A percentile compares a stretch with the other conserved stretches of the same genome.
phyloP scores from a whole-genome alignment of 1,140 invertebrate genomes.

The Aricia agestis region DNA sequence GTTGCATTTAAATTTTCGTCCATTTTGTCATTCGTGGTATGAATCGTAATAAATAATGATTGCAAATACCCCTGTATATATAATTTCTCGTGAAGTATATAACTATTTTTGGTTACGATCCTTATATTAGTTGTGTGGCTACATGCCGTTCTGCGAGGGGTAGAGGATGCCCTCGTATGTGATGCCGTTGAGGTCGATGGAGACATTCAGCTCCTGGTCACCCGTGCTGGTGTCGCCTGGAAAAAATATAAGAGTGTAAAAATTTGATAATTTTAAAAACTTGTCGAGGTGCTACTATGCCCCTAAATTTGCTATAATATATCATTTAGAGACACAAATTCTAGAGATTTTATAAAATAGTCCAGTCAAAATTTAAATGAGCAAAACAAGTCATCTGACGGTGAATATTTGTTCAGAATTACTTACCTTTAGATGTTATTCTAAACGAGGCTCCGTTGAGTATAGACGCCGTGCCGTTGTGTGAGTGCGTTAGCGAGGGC shows the following conservation, averaged over 20 bases:
- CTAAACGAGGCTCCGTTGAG: constrained; percentile 88
- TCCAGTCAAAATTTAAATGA: neutral
- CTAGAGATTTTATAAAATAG: too few species aligned
- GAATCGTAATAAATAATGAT: constrained; percentile 1
- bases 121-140: neutral
- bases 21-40: neutral
- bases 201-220: constrained; percentile 93
- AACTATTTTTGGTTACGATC: constrained; percentile 14
- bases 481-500: constrained; percentile 45
- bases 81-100: neutral
- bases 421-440: constrained; percentile 89
- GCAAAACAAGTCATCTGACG: neutral
- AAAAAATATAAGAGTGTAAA: constrained; percentile 20
- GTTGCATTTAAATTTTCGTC: neutral
- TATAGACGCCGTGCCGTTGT: constrained; percentile 52
- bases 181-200: constrained; percentile 96
- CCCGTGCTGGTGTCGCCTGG: constrained; percentile 83
- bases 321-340: too few species aligned
- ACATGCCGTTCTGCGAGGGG: constrained; percentile 76
- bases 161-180: constrained; percentile 93
- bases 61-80: constrained; percentile 12
- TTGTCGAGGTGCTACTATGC: too few species aligned
- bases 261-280: neutral
- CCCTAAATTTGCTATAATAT: too few species aligned
- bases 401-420: too few species aligned